phyloP scores from a whole-genome alignment of 2,797 vertebrate species.

The Decapterus maruadsi region DNA sequence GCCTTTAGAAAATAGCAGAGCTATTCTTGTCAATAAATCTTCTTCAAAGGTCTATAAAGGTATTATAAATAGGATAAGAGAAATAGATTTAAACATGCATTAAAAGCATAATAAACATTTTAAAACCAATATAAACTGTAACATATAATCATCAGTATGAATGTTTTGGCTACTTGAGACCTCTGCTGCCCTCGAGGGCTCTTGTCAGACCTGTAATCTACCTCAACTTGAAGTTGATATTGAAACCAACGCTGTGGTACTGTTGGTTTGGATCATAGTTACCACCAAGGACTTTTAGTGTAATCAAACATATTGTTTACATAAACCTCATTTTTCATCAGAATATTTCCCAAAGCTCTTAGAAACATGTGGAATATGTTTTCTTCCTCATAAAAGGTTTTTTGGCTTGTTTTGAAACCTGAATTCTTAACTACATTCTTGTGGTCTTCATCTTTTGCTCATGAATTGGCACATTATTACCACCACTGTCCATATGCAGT shows the following conservation, averaged over 20 bases:
- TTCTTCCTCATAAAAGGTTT: not conserved
- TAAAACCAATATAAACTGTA: not conserved
- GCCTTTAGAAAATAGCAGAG: not conserved
- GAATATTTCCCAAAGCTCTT: not conserved
- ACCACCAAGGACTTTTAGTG: not conserved
- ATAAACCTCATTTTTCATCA: not conserved
- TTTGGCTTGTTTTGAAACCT: conserved; percentile 4
- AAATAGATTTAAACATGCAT: not conserved
- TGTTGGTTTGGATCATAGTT: not conserved
- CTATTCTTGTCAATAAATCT: not conserved
- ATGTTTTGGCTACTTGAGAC: not conserved
- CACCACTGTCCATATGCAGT: not conserved
- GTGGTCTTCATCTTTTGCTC: not conserved
- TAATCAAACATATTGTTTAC: not conserved
- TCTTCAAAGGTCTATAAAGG: not conserved
- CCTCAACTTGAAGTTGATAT: not conserved
- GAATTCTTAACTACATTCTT: not conserved
- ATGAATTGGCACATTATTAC: not conserved
- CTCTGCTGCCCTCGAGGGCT: not conserved
- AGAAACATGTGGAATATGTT: not conserved
- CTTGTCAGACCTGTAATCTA: not conserved
- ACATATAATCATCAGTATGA: not conserved
- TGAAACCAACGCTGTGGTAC: not conserved
- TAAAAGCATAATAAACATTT: not conserved
- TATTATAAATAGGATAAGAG: not conserved